Evolutionary conservation across 1,140 invertebrate species (phyloP).

Genomic region (Mizuhopecten yessoensis): DNA sequence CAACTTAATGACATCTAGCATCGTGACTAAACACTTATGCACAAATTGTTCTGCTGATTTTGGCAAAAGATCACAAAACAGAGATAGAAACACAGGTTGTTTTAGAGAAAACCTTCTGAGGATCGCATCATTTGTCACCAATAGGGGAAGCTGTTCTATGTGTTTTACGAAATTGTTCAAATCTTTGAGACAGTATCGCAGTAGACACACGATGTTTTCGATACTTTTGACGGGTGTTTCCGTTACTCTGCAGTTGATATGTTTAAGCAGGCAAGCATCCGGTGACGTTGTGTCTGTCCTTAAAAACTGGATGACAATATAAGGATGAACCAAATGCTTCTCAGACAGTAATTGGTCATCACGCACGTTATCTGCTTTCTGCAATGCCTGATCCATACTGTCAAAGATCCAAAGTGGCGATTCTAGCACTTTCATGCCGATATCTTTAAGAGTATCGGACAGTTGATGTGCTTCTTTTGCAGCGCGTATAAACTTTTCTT

Average conservation of each 20-base stretch:
- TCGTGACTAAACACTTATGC: neutral
- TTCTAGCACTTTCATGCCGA: slow-evolving; percentile 61
- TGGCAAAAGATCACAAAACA: neutral
- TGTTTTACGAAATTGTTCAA: neutral
- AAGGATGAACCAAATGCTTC: slow-evolving; percentile 41
- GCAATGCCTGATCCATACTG: slow-evolving; percentile 9
- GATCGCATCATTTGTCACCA: neutral
- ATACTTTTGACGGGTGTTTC: slow-evolving; percentile 42
- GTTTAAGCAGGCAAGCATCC: slow-evolving; percentile 47
- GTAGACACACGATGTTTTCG: neutral
- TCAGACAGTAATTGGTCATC: neutral
- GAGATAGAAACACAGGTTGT: neutral
- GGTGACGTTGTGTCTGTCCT: neutral
- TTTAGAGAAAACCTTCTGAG: neutral
- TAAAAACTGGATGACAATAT: slow-evolving; percentile 49
- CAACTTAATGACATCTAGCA: neutral
- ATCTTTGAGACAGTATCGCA: slow-evolving; percentile 40
- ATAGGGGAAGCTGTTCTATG: neutral
- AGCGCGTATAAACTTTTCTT: neutral
- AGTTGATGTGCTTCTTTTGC: neutral
- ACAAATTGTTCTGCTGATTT: slow-evolving; percentile 21
- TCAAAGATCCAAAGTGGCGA: slow-evolving; percentile 44
- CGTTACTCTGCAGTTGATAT: neutral
- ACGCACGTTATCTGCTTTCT: too few relatives aligned
- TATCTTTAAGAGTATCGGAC: slow-evolving; percentile 34